Evolutionary conservation across 2,888 invertebrate species (phyloP), one percentile per base, ranked within the genome.

Genomic region (Euclidia mi): DNA sequence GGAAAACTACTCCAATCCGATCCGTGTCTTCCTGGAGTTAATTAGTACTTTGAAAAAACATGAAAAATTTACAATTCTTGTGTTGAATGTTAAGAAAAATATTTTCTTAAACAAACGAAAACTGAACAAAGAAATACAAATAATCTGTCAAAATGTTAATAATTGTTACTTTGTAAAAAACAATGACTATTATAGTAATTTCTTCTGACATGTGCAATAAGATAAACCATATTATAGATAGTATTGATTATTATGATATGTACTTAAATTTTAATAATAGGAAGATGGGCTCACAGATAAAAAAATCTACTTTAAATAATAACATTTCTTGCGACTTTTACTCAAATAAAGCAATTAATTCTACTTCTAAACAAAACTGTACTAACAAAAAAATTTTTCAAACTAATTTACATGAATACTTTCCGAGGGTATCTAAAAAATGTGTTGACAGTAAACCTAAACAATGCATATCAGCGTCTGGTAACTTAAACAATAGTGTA

Each of bases 31-130:
- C 3, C 2, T 35, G 4, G 35, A 35, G 14, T 35, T 35, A 3
- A 14, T 14, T 14, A 14, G 14, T 14, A 35, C 14, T 3, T 35
- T 12, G 14, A 35, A 35, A 14, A 35, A 14, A 14, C 3, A 14
- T 12, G 3, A 35, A 6, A 35, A 35, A 14, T 9, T 1, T 10
- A 35, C 35, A 14, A 9, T 35, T 14, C 14, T 35, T 9, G 15
- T 35, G 2, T 35, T 35, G 14, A 35, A 14, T 35, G 35, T 35
- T n/a, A n/a, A n/a, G n/a, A n/a, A n/a, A n/a, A n/a, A n/a, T n/a
- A n/a, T n/a, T n/a, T n/a, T n/a, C n/a, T 14, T 35, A 35, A 14
- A 14, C 14, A 3, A 14, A 35, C 4, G 14, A 12, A 12, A 3
- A 14, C 9, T 35, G 15, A 35, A 35, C 14, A 35, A 35, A 2